Evolutionary conservation across 35 echinoderm and acorn worm genomes (phyloP), one percentile per base, ranked within the genome.

Genomic region (Heliocidaris erythrogramma): DNA sequence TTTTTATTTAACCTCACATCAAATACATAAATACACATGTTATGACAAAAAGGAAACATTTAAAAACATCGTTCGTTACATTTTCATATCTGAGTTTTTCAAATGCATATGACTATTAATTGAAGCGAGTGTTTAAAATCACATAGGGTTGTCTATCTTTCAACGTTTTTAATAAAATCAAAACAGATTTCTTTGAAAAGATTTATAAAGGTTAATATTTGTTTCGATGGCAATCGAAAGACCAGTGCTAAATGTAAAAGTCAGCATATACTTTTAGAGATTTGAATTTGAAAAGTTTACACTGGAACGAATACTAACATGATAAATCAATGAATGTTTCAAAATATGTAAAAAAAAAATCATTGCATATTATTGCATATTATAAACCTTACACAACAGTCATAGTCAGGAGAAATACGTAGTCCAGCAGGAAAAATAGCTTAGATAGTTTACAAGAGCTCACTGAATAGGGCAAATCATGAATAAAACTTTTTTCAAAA

Each of bases 11-110:
- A 88, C 47, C 30, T 88, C 86, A 88, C 47, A 32, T 88, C 86
- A 88, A 88, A 88, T 88, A 88, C 86, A 88, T 88, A 88, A 88
- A 88, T 88, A 88, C 86, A 88, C 86, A 48, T 2, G 86, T 88
- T 88, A 48, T 32, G 16, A 42, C 86, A 48, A 88, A n/a, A 32
- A 48, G 47, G 9, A 35, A 42, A 88, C 61, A 69, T 69, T 27
- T 69, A 69, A 88, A 32, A 3, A 88, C 86, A 88, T 88, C 32
- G 31, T 42, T 88, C 86, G 27, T 88, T 24, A 88, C 31, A 42
- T 32, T 88, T 30, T 35, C 86, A 11, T 31, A 32, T 69, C 27
- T 24, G 61, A n/a, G n/a, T n/a, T 24, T 53, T 53, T 8, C 50
- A 53, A 10, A 13, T 27, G 18, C 24, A 69, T 69, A 24, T 69